phyloP scores from a whole-genome alignment of 2,113 vertebrate genomes.

The Phoxinus phoxinus region DNA sequence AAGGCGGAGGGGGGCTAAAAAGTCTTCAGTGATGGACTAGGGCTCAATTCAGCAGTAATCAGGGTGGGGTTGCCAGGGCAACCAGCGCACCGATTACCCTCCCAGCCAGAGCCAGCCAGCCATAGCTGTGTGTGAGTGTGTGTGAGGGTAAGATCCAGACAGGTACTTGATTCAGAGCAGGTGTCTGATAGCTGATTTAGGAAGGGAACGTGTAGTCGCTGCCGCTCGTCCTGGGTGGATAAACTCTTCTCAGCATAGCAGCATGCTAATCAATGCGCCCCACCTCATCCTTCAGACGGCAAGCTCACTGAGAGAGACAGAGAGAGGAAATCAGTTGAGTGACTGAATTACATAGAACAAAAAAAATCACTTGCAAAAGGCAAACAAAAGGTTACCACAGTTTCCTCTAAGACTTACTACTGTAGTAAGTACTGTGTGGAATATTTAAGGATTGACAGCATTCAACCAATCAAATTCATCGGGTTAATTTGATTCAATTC shows the following conservation, averaged over 20 bases:
- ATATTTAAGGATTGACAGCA: not conserved
- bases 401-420: not conserved
- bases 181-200: constrained; percentile 49
- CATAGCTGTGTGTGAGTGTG: constrained; percentile 71
- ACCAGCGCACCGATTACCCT: constrained; percentile 67
- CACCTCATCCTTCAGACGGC: constrained; percentile 64
- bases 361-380: not conserved
- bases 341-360: constrained; percentile 21
- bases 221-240: constrained; percentile 38
- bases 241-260: constrained; percentile 51
- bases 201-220: constrained; percentile 37
- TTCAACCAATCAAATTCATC: not conserved
- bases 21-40: constrained; percentile 13
- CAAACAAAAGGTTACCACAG: not conserved
- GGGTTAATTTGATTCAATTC: not conserved
- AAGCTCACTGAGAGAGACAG: constrained; percentile 57
- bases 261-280: constrained; percentile 71
- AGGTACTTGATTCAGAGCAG: constrained; percentile 35
- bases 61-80: constrained; percentile 30
- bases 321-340: constrained; percentile 29
- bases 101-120: constrained; percentile 79
- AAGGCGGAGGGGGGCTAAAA: constrained; percentile 53
- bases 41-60: constrained; percentile 38
- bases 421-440: not conserved
- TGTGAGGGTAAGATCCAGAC: constrained; percentile 34